These are phyloP conservation scores for Pygocentrus nattereri DNA, from an alignment of 2,797 vertebrate species.

Conservation along the genomic window DNA sequence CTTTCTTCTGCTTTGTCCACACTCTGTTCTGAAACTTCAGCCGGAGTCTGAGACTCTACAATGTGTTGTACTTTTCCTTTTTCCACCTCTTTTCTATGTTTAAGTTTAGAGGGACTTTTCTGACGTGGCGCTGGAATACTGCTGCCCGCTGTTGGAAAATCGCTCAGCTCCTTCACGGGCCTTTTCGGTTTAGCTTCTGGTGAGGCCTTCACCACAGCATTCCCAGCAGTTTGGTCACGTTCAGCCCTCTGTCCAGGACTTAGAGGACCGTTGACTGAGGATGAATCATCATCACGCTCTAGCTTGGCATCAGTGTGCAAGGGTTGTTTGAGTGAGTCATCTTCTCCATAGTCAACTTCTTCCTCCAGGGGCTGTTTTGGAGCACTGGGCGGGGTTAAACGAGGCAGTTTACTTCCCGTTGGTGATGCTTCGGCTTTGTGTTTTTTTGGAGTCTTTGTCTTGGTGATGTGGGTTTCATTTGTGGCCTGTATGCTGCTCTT, in stretches of 20 bases:
- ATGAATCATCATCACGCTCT: constrained; percentile 61
- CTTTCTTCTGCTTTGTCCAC: constrained; percentile 4
- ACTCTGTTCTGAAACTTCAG: constrained; percentile 35
- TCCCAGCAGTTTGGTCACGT: constrained; percentile 51
- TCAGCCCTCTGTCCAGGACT: constrained; percentile 45
- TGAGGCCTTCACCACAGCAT: constrained; percentile 40
- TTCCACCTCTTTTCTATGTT: constrained; percentile 52
- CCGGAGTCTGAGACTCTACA: constrained; percentile 28
- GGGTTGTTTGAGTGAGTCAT: constrained; percentile 52
- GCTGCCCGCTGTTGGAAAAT: constrained; percentile 55
- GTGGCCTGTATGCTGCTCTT: constrained; percentile 26
- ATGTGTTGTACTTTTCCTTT: constrained; percentile 28
- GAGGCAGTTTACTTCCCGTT: constrained; percentile 65
- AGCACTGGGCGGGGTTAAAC: constrained; percentile 26
- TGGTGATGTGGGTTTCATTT: constrained; percentile 30
- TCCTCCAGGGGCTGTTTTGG: constrained; percentile 64
- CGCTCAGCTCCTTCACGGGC: constrained; percentile 59
- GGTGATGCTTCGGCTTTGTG: constrained; percentile 59
- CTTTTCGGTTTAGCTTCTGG: constrained; percentile 60
- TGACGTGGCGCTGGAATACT: constrained; percentile 67
- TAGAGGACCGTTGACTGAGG: constrained; percentile 58
- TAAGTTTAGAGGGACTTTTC: constrained; percentile 63
- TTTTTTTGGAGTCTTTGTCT: constrained; percentile 59
- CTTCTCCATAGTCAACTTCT: constrained; percentile 61
- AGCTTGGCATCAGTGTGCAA: constrained; percentile 61